phyloP scores from a whole-genome alignment of 2,797 vertebrate species.

The Enteromius treurensis region DNA sequence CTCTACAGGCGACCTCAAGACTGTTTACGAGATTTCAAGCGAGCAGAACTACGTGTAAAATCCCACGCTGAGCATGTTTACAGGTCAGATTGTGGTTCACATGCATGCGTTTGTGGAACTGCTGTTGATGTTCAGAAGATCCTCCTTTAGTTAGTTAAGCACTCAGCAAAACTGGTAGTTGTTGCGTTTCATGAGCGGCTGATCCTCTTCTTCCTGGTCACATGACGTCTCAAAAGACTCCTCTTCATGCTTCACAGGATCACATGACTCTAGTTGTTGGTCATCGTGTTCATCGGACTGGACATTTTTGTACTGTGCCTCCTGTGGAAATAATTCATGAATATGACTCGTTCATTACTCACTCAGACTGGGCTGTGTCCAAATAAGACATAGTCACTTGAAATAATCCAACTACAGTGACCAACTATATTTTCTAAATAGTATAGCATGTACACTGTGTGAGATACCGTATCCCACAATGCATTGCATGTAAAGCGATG shows the following conservation, averaged over 20 bases:
- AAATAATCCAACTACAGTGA: background rate
- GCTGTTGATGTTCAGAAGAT: background rate
- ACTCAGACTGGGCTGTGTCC: background rate
- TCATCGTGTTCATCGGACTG: conserved; percentile 66
- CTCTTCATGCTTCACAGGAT: conserved; percentile 68
- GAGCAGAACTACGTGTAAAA: background rate
- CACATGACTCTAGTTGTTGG: conserved; percentile 78
- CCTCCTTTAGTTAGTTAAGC: background rate
- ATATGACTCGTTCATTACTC: background rate
- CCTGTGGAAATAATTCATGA: conserved; percentile 20
- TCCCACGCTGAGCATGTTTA: background rate
- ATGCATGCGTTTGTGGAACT: background rate
- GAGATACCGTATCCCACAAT: background rate
- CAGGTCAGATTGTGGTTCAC: background rate
- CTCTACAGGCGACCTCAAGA: background rate
- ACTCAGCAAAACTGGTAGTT: conserved; percentile 94
- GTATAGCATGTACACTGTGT: background rate
- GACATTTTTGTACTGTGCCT: conserved; percentile 80
- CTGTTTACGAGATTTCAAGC: background rate
- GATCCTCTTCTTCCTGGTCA: conserved; percentile 82
- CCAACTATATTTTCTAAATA: background rate
- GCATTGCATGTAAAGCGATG: background rate
- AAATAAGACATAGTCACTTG: background rate
- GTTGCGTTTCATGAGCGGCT: conserved; percentile 90
- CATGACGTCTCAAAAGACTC: conserved; percentile 84